Conservation (phyloP, 2,888 invertebrate species). For the Tipula vernalis region DNA sequence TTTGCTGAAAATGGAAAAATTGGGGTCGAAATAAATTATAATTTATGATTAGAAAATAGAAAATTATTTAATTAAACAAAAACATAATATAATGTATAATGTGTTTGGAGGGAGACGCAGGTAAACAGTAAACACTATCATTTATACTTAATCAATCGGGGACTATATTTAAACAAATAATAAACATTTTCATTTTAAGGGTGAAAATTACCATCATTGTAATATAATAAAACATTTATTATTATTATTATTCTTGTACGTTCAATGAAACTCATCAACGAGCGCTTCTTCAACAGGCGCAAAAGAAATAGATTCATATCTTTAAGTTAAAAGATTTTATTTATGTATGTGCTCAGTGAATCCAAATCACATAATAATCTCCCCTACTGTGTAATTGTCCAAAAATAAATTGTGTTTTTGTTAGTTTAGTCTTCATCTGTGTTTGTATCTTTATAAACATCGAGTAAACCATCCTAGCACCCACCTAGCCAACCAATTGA, state of each 20-base stretch:
- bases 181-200: neutral
- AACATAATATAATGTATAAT: neutral
- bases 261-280: neutral
- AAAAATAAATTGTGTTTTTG: neutral
- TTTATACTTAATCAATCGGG: neutral
- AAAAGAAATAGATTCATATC: neutral
- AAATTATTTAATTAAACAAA: neutral
- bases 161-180: neutral
- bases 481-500: neutral
- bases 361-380: constrained; percentile 4
- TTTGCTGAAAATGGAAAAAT: neutral
- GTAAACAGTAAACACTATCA: constrained; percentile 4
- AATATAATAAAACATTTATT: neutral
- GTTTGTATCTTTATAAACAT: neutral
- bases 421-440: neutral
- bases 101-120: neutral
- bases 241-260: neutral
- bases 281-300: neutral
- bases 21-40: neutral
- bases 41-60: neutral
- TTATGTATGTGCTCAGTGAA: neutral
- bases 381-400: constrained; percentile 4
- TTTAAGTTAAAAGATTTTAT: neutral
- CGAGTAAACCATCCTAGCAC: neutral
- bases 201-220: neutral